Base-by-base conservation (phyloP, 2,888 invertebrate species). In the Atethmia centrago region DNA sequence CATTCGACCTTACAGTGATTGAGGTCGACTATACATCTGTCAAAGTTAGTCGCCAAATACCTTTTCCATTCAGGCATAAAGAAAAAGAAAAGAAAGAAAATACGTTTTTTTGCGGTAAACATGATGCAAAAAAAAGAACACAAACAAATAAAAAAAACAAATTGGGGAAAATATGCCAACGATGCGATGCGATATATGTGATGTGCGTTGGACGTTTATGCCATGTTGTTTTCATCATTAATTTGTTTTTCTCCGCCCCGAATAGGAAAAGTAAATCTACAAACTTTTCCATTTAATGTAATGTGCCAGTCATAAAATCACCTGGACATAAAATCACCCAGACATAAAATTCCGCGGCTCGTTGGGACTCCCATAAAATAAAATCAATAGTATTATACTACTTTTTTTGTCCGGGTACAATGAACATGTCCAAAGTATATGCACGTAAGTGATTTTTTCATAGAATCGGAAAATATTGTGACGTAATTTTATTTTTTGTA, bases 241-340 rank as follows among this genome's bases (percentile, higher is more conserved):
- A 59, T 53, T 64, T 64, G 61, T 62, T 61, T 61, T 58, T n/a
- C 19, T 42, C 19, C 19, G 14, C 21, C 21, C 19, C 31, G 19
- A 62, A 65, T 5, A 16, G 64, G 49, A 61, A 73, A 76, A 49
- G 21, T 58, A 68, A 76, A 64, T 31, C 36, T 56, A 56, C 42
- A n/a, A 71, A 64, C 63, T 59, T 83, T 69, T 75, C 53, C 74
- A 55, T 78, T 55, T 45, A 65, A 71, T 59, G 64, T 77, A 65
- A 84, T 71, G 55, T 72, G 19, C 12, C 28, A 47, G 69, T 58
- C 59, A 70, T 86, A 82, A 84, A 85, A 77, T 74, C 73, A 86
- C 77, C 78, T 86, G 74, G 68, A 68, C 65, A 40, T 49, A 55
- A 49, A 80, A 84, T 85, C 80, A 84, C 71, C n/a, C n/a, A n/a